Conservation (phyloP, 2,113 vertebrate genomes). For the Todiramphus saurophagus region DNA sequence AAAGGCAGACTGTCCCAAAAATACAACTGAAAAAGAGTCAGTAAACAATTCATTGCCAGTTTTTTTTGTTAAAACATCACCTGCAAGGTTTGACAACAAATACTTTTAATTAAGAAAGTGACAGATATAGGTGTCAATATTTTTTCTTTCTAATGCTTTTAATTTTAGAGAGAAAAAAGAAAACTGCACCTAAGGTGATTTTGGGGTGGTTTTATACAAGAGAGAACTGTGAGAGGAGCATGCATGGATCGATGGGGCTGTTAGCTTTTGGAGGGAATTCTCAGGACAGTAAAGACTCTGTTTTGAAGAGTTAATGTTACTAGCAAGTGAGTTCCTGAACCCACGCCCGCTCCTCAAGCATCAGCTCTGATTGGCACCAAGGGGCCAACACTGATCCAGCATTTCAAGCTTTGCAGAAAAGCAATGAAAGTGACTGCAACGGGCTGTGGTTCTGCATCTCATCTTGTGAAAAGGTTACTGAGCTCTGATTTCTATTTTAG, state of each 20-base stretch:
- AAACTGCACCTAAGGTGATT: neutral
- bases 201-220: neutral
- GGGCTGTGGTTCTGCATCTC: neutral
- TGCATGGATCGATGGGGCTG: neutral
- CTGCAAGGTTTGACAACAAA: neutral
- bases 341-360: neutral
- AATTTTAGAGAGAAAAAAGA: neutral
- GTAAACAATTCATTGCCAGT: neutral
- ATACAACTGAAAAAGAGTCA: neutral
- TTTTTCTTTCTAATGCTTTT: neutral
- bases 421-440: neutral
- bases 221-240: neutral
- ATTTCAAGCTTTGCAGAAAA: neutral
- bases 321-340: neutral
- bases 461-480: conserved; percentile 9
- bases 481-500: neutral
- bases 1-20: neutral
- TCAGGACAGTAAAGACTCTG: neutral
- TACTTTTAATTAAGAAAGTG: conserved; percentile 5
- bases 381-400: neutral
- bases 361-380: neutral
- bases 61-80: neutral
- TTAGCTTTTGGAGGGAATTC: neutral
- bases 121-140: neutral
- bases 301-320: neutral